A percentile compares a stretch with the other conserved stretches of the same genome.
These are phyloP conservation scores for Bradypodion ventrale DNA, from an alignment of 2,797 vertebrate genomes.

Conservation along the genomic window DNA sequence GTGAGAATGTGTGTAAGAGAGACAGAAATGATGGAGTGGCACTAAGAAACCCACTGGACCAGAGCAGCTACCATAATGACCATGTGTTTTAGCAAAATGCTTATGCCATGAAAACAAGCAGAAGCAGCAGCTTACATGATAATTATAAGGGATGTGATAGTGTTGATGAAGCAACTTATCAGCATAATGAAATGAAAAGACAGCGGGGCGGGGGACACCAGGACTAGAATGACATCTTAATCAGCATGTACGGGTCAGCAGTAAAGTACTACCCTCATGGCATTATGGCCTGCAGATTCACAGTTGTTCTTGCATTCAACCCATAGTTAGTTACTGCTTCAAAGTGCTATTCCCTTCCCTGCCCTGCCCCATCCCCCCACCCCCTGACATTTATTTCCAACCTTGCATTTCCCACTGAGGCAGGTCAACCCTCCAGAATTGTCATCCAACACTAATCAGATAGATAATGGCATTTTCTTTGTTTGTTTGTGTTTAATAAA, in stretches of 20 bases:
- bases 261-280: constrained; percentile 14
- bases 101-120: background rate
- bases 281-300: constrained; percentile 48
- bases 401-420: constrained; percentile 8
- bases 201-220: constrained; percentile 30
- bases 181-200: constrained; percentile 27
- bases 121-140: constrained; percentile 25
- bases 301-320: constrained; percentile 53
- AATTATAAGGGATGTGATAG: background rate
- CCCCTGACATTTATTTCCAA: constrained; percentile 23
- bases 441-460: constrained; percentile 51
- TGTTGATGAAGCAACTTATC: background rate
- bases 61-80: background rate
- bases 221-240: constrained; percentile 37
- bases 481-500: constrained; percentile 41
- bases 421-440: constrained; percentile 38
- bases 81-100: background rate
- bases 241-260: background rate
- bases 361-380: too few species aligned
- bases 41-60: background rate
- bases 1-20: too few species aligned
- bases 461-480: constrained; percentile 62
- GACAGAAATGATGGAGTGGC: background rate
- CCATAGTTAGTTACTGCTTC: constrained; percentile 7
- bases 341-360: background rate